phyloP scores from a whole-genome alignment of 2,113 vertebrate species.

The Nibea albiflora region DNA sequence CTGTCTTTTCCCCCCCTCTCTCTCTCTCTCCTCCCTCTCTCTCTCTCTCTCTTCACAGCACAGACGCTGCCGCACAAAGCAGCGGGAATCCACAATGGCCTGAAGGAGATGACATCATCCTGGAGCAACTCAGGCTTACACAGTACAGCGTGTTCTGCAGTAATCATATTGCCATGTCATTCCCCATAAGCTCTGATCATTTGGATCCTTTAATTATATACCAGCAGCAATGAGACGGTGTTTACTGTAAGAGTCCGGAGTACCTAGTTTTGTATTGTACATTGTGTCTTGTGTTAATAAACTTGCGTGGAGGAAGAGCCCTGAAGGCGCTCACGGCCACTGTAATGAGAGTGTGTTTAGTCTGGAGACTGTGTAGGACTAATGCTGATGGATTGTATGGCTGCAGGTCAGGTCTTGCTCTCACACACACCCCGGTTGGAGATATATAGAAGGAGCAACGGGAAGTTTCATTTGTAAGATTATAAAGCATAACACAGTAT shows the following conservation, averaged over 20 bases:
- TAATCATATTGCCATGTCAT: constrained; percentile 78
- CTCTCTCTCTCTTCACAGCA: constrained; percentile 6
- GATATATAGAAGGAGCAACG: constrained; percentile 34
- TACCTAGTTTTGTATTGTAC: constrained; percentile 68
- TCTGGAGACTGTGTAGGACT: constrained; percentile 82
- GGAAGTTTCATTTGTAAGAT: constrained; percentile 60
- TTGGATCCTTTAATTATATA: constrained; percentile 76
- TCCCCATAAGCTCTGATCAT: constrained; percentile 62
- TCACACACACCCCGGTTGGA: constrained; percentile 64
- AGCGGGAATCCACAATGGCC: constrained; percentile 53
- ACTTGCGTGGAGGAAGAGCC: constrained; percentile 77
- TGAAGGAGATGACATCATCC: constrained; percentile 76
- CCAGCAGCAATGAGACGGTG: constrained; percentile 66
- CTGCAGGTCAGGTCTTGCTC: constrained; percentile 83
- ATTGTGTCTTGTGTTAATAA: constrained; percentile 82
- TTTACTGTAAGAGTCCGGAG: constrained; percentile 72
- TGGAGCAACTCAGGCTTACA: constrained; percentile 55
- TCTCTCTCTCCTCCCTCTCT: constrained; percentile 28
- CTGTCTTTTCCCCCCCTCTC: constrained; percentile 30
- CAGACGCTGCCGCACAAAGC: constrained; percentile 51
- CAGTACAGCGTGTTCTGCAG: constrained; percentile 60
- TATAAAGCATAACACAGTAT: constrained; percentile 23
- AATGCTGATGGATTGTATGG: constrained; percentile 86
- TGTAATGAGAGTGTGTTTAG: constrained; percentile 88
- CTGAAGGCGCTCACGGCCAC: constrained; percentile 70